phyloP scores from a whole-genome alignment of 1,140 invertebrate species.

The Pseudoatta argentina region DNA sequence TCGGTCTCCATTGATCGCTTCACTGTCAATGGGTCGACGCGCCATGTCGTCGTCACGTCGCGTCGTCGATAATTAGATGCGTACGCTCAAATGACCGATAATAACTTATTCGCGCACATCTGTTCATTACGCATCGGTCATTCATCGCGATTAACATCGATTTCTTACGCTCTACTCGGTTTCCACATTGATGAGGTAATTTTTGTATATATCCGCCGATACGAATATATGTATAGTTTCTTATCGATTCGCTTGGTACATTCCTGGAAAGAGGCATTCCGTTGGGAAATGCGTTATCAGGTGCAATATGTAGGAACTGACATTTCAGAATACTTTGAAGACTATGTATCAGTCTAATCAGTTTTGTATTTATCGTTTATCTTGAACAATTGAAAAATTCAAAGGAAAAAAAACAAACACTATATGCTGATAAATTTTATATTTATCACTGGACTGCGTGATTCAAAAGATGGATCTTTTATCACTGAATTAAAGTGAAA shows the following conservation, averaged over 20 bases:
- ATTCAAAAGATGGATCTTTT: background rate
- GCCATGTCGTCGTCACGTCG: slow-evolving; percentile 31
- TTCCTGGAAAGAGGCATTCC: slow-evolving; percentile 2
- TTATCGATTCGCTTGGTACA: slow-evolving; percentile 36
- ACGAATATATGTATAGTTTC: background rate
- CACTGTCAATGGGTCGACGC: background rate
- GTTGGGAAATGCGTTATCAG: slow-evolving; percentile 68
- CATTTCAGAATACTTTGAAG: background rate
- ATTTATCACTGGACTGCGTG: background rate
- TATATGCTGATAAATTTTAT: background rate
- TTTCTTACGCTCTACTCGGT: background rate
- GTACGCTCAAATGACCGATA: slow-evolving; percentile 6
- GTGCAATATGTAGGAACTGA: background rate
- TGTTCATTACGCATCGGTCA: slow-evolving; percentile 30
- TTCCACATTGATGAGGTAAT: background rate
- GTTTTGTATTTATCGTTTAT: background rate
- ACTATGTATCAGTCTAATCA: background rate
- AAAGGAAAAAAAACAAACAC: background rate
- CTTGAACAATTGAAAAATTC: background rate
- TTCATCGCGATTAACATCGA: slow-evolving; percentile 27
- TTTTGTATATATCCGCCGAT: background rate
- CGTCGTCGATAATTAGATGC: slow-evolving; percentile 25
- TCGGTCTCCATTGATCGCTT: background rate
- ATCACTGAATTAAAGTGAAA: background rate
- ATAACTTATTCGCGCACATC: slow-evolving; percentile 22